Conservation (phyloP, 1,140 invertebrate species). For the Latrodectus geometricus region DNA sequence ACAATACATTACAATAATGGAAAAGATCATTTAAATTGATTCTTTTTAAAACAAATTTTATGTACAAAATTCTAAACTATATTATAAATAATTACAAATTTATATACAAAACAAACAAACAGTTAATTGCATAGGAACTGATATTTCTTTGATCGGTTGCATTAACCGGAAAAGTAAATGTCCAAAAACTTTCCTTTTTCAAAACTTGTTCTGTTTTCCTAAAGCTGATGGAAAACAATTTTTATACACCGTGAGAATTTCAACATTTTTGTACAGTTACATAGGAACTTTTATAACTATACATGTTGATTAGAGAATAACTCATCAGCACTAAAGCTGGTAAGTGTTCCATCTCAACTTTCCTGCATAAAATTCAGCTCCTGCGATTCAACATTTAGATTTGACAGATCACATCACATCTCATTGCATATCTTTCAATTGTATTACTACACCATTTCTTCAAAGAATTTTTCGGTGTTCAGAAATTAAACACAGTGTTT, state of each 20-base stretch:
- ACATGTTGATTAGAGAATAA: background rate
- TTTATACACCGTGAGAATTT: background rate
- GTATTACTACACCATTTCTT: too few species aligned
- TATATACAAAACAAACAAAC: background rate
- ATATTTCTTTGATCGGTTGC: background rate
- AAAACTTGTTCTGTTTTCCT: too few species aligned
- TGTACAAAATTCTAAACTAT: background rate
- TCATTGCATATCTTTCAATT: too few species aligned
- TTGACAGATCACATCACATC: too few species aligned
- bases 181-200: background rate
- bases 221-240: background rate
- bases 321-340: background rate
- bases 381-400: too few species aligned
- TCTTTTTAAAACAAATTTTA: background rate
- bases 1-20: too few species aligned
- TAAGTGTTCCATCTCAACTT: background rate
- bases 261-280: background rate
- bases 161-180: background rate
- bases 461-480: too few species aligned
- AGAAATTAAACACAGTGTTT: too few species aligned
- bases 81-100: background rate
- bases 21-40: too few species aligned
- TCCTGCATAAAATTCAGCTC: background rate
- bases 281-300: background rate
- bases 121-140: background rate